Base-by-base conservation (phyloP, 2,888 invertebrate genomes). In the Epinotia ramella region DNA sequence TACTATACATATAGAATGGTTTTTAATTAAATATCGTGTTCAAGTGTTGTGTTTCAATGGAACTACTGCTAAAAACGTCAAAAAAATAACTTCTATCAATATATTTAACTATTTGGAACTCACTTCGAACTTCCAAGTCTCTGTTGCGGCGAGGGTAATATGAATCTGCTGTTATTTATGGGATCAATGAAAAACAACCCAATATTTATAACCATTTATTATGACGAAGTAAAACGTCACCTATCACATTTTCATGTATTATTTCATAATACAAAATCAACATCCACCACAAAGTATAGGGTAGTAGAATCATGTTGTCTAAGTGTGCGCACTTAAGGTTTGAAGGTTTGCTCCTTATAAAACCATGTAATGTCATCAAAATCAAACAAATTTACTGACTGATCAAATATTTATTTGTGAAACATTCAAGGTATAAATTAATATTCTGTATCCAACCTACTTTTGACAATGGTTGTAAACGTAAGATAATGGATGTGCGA, bases 191-290 rank as follows among this genome's bases (percentile, higher is more conserved):
- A 68, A 68, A 57, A 16, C 56, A 24, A 44, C 20, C 46, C 16
- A 68, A 63, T 40, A 28, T 67, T 60, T 64, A 65, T 28, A 74
- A 70, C 53, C 69, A 74, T 75, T 75, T 75, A 75, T 75, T 75
- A 75, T 49, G 65, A 66, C 66, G 66, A 53, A 66, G 49, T 66
- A 13, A 7, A 6, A 18, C 66, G 66, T 66, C 66, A 53, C 33
- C 59, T 68, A 66, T 66, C 66, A 66, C 66, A 66, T 33, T 66
- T 66, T 53, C 33, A 56, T 33, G 53, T 53, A 53, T 53, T 53
- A 53, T 66, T 28, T 66, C 18, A 53, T 53, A 53, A 66, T 53
- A 53, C 53, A 53, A n/a, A 13, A n/a, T 53, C 53, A 53, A 53
- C 53, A 53, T 53, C 7, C n/a, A 53, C 5, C 53, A 5, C 53